Conservation (phyloP, 2,797 vertebrate genomes). For the Acridotheres tristis region DNA sequence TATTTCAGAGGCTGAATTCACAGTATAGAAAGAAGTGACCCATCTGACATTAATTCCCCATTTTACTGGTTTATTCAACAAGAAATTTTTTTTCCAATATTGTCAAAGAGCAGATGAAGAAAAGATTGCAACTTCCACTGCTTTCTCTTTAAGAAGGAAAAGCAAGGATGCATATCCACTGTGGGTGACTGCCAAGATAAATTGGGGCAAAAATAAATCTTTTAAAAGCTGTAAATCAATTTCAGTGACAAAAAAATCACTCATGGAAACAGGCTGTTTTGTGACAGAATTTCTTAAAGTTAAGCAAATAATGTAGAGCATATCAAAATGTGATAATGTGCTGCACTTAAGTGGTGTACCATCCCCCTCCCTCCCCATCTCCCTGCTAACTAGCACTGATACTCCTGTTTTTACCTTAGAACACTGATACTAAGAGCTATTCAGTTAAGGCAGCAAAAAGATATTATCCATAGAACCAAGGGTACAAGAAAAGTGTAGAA, state of each 20-base stretch:
- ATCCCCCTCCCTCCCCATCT: background rate
- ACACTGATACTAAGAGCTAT: background rate
- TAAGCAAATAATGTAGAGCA: background rate
- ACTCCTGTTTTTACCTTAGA: background rate
- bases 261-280: background rate
- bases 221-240: background rate
- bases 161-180: background rate
- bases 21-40: background rate
- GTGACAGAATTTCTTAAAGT: background rate
- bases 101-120: background rate
- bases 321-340: background rate
- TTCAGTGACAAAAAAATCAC: slow-evolving; percentile 8
- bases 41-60: background rate
- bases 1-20: background rate
- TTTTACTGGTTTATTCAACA: background rate
- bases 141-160: background rate
- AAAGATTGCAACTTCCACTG: background rate
- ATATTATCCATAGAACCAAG: background rate
- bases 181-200: background rate
- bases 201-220: background rate
- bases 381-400: background rate
- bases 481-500: background rate
- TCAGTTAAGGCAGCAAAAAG: background rate
- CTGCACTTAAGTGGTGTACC: background rate
- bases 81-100: background rate